These are phyloP conservation scores for Planiliza haematocheilus DNA, from an alignment of 2,113 vertebrate species.

Conservation along the genomic window DNA sequence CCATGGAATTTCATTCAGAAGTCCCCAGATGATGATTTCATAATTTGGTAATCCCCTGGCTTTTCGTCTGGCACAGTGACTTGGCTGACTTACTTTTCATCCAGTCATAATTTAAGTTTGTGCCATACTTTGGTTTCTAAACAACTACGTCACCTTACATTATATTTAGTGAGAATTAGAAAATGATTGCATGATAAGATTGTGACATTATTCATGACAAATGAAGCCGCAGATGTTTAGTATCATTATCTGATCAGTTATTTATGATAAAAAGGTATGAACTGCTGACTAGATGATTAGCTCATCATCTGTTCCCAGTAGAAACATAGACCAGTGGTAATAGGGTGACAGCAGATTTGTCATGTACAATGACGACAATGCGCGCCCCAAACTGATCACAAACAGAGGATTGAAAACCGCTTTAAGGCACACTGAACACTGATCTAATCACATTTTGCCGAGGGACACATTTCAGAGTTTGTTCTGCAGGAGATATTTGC, in stretches of 20 bases:
- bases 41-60: not conserved
- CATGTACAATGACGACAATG: not conserved
- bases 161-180: not conserved
- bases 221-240: too few relatives aligned
- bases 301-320: too few relatives aligned
- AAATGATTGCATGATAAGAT: too few relatives aligned
- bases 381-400: not conserved
- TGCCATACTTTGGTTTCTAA: not conserved
- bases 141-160: too few relatives aligned
- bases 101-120: not conserved
- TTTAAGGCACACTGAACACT: conserved; percentile 1
- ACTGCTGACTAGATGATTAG: too few relatives aligned
- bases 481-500: conserved; percentile 25
- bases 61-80: not conserved
- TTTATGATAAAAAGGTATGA: too few relatives aligned
- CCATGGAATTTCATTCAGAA: not conserved
- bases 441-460: conserved; percentile 10
- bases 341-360: not conserved
- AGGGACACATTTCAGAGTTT: conserved; percentile 20
- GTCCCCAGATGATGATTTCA: not conserved
- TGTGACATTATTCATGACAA: too few relatives aligned
- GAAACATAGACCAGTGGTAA: not conserved
- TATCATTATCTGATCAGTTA: too few relatives aligned
- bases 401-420: conserved; percentile 7
- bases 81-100: not conserved